Evolutionary conservation across 1,140 invertebrate genomes (phyloP).

Genomic region (Eulimnadia texana): DNA sequence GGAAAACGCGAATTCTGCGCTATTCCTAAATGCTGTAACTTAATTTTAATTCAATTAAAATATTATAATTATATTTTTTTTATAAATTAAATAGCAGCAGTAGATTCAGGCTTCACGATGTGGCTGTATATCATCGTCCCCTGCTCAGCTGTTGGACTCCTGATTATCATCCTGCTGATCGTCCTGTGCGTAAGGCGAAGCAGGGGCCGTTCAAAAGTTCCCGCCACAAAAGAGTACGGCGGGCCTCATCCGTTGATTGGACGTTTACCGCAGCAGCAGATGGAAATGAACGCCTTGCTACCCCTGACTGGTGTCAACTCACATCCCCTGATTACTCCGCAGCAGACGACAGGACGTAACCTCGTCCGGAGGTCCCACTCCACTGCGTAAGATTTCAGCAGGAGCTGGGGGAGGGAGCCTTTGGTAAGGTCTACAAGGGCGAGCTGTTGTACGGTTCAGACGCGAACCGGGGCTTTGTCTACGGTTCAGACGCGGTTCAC

Average conservation of each 20-base stretch:
- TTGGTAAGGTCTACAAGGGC: slow-evolving; percentile 45
- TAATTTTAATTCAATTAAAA: not conserved
- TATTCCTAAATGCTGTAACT: slow-evolving; percentile 15
- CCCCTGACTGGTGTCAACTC: slow-evolving; percentile 23
- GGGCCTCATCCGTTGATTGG: not conserved
- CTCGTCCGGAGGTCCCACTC: slow-evolving; percentile 42
- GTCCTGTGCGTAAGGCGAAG: slow-evolving; percentile 25
- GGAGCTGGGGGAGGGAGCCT: slow-evolving; percentile 90
- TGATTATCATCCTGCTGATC: slow-evolving; percentile 34
- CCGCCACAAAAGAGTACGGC: not conserved
- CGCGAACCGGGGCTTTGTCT: slow-evolving; percentile 9
- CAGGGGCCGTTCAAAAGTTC: slow-evolving; percentile 9
- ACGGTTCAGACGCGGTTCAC: slow-evolving; percentile 35
- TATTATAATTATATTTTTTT: not conserved
- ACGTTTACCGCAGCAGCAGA: slow-evolving; percentile 37
- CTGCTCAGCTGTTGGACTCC: slow-evolving; percentile 33
- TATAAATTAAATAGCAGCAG: not conserved
- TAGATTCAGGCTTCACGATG: slow-evolving; percentile 19
- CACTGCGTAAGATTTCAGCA: slow-evolving; percentile 75
- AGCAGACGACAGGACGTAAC: slow-evolving; percentile 38
- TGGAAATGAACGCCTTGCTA: slow-evolving; percentile 62
- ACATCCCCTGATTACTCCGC: slow-evolving; percentile 31
- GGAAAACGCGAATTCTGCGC: slow-evolving; percentile 10
- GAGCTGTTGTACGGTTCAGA: not conserved
- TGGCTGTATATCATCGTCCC: slow-evolving; percentile 43